Base-by-base conservation (phyloP, 2,888 invertebrate species). In the Eristalis intricaria region DNA sequence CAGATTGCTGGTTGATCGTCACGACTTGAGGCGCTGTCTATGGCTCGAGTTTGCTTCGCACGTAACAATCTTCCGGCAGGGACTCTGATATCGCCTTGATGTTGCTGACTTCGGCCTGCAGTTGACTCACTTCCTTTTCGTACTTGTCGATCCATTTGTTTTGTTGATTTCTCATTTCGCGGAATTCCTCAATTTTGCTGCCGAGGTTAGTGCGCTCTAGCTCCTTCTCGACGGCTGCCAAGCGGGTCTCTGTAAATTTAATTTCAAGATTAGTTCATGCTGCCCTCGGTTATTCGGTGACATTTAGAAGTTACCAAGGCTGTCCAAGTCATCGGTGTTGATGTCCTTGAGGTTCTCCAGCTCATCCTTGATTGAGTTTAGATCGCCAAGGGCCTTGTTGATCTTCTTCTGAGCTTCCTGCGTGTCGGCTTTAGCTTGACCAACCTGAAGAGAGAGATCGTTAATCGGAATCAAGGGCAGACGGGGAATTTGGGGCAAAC, bases 401-500 rank as follows among this genome's bases (percentile, higher is more conserved):
- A 98, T 97, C 93, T 97, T 96, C 89, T 96, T 95, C 75, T 96
- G 95, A 0, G 98, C 97, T 89, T 96, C 96, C 70, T 95, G 94
- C 0, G 98, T 97, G 89, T 97, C 97, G 5, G 95, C 96, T 91
- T 97, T 97, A 0, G 98, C 98, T 94, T 97, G 96, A 5, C 97
- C 97, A 26, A 98, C 98, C 97, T 97, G 4, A 10, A 13, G 22
- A 32, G 11, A 26, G 13, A 60, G 4, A 15, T 1, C 0, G 11
- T 38, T 13, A 10, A 22, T 5, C 15, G 32, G 5, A 40, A 61
- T 22, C 29, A 7, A 4, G 19, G 56, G 2, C 15, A 4, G 11
- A 4, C 0, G 68, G n/a, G 2, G 10, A 10, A 3, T n/a, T 29
- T 32, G 19, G 26, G 66, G 4, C 23, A 70, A 92, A 95, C 95